Evolutionary conservation across 2,113 vertebrate species (phyloP).

Genomic region (Triplophysa tibetana): DNA sequence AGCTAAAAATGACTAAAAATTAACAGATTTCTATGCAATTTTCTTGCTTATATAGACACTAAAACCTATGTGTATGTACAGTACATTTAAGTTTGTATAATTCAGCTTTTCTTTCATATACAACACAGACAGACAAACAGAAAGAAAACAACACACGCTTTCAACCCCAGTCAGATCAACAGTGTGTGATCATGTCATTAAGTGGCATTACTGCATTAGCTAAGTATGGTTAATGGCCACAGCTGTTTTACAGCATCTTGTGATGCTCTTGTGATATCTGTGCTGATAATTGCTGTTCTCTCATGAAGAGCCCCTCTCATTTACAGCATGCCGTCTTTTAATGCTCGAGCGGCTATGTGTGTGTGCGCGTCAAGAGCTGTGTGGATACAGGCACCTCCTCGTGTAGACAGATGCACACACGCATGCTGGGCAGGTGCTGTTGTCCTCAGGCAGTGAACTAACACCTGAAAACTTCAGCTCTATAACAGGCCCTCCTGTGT

Average conservation of each 20-base stretch:
- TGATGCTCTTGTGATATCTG: slow-evolving; percentile 43
- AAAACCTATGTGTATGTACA: no score
- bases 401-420: slow-evolving; percentile 32
- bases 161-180: neutral
- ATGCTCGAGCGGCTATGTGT: slow-evolving; percentile 22
- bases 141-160: slow-evolving; percentile 26
- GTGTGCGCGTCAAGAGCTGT: slow-evolving; percentile 18
- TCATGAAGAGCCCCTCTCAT: slow-evolving; percentile 34
- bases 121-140: neutral
- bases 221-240: slow-evolving; percentile 36
- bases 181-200: slow-evolving; percentile 38
- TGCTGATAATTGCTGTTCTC: slow-evolving; percentile 44
- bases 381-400: slow-evolving; percentile 21
- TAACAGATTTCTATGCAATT: no score
- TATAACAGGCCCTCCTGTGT: slow-evolving; percentile 62
- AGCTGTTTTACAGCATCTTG: slow-evolving; percentile 43
- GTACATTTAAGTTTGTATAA: neutral
- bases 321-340: slow-evolving; percentile 27
- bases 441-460: slow-evolving; percentile 65
- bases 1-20: no score
- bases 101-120: neutral
- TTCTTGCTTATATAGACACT: no score
- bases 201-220: slow-evolving; percentile 44
- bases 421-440: slow-evolving; percentile 28
- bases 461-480: slow-evolving; percentile 72